Evolutionary conservation across 2,888 invertebrate species (phyloP), one percentile per base, ranked within the genome.

Genomic region (Hesperia comma): DNA sequence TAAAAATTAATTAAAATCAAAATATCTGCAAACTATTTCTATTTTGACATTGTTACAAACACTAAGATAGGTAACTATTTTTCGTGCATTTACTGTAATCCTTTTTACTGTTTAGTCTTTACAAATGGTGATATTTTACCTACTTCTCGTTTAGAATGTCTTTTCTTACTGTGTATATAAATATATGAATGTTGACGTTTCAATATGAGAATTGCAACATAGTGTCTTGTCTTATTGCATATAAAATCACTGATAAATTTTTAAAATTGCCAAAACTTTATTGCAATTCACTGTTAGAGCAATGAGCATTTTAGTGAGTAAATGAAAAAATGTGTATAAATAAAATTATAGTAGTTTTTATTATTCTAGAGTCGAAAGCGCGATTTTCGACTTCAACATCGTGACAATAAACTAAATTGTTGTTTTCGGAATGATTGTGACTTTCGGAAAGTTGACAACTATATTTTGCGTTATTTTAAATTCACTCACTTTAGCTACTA

Each of bases 21-120:
- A 72, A 77, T 81, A 79, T 79, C 81, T 78, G 85, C 85, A 84
- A 82, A 76, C 82, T 77, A 74, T 77, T 85, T 84, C 80, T 86
- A 84, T 83, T 55, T 55, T 54, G 15, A 53, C n/a, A 82, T 87
- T 87, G 84, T 88, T 86, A 85, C 75, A 78, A 78, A 71, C 83
- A 84, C 80, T 82, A 83, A 90, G 86, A 90, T 90, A 87, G 82
- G 80, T 84, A 80, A 88, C 90, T 92, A 92, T 92, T 92, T 92
- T 92, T 92, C 87, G 92, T 88, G 90, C 86, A 90, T 92, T 91
- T 92, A 92, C 92, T 92, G 90, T 90, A 92, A 90, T 86, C 85
- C 85, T 87, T 90, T 89, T 85, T 88, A 91, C 84, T 85, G 83
- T 85, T 84, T 84, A 86, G 83, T 85, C 80, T 84, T 79, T 88